phyloP scores from a whole-genome alignment of 2,797 vertebrate genomes.

The Eulemur coronatus region DNA sequence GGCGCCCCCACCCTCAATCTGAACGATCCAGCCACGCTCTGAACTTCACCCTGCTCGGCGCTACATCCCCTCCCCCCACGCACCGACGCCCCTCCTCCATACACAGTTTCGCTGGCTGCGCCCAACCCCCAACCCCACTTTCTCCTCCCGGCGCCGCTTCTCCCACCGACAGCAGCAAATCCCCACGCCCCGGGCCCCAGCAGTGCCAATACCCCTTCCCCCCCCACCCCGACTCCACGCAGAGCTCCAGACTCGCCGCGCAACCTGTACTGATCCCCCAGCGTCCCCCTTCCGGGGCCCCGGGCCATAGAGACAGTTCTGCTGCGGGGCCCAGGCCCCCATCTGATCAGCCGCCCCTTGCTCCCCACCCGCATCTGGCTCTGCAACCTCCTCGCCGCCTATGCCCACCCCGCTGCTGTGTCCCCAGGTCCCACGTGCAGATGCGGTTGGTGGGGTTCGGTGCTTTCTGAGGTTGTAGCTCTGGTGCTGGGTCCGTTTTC shows the following conservation, averaged over 20 bases:
- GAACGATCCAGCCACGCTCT: slow-evolving; percentile 40
- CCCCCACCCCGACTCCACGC: slow-evolving; percentile 55
- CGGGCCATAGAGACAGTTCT: slow-evolving; percentile 54
- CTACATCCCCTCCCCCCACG: slow-evolving; percentile 35
- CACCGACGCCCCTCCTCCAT: slow-evolving; percentile 9
- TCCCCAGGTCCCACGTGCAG: slow-evolving; percentile 54
- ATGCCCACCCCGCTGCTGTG: slow-evolving; percentile 55
- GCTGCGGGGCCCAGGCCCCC: slow-evolving; percentile 69
- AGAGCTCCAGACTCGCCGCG: slow-evolving; percentile 70
- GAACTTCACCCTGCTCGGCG: slow-evolving; percentile 63
- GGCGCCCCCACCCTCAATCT: neutral
- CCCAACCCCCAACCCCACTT: slow-evolving; percentile 57
- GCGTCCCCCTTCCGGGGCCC: slow-evolving; percentile 64
- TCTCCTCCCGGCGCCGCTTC: slow-evolving; percentile 6
- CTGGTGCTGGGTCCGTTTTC: neutral
- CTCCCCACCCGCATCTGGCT: slow-evolving; percentile 41
- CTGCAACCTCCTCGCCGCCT: slow-evolving; percentile 56
- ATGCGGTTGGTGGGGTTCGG: neutral
- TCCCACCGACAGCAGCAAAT: neutral
- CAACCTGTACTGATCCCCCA: slow-evolving; percentile 29
- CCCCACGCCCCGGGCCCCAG: neutral
- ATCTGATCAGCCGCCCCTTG: slow-evolving; percentile 56
- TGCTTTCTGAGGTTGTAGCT: neutral
- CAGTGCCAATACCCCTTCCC: neutral
- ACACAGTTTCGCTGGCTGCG: slow-evolving; percentile 42